Base-by-base conservation (phyloP, 1,140 invertebrate genomes). In the Cardiocondyla obscurior region DNA sequence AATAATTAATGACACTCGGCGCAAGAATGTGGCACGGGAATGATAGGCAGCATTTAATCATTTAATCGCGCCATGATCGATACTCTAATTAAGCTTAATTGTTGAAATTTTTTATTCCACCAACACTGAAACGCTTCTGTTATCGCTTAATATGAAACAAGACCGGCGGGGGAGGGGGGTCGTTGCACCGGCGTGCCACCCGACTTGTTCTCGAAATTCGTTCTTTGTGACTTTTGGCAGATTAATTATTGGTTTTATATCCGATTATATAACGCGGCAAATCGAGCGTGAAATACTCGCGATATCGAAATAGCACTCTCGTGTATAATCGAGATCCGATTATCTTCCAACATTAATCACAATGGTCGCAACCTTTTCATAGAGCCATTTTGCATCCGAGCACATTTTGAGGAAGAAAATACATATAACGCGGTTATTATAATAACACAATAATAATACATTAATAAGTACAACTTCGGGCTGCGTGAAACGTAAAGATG, bases 211-310 rank as follows among this genome's bases (percentile, higher is more conserved):
- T 65, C 74, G 74, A 67, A 67, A 79, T 16, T 67, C 25, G 49
- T 79, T 69, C 46, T 79, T 53, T 69, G 74, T 79, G 62, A 67
- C 62, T 79, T 79, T 69, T 55, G 62, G 46, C 62, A 25, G 36
- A 69, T 79, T 79, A 79, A 79, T 79, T 77, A 67, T 77, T 42
- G 74, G 22, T 79, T 69, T 69, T 69, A 79, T 79, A 79, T 67
- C 74, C 74, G 74, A 79, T 79, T 69, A 73, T 73, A 53, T 19
- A 67, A 36, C 22, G 16, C 3, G 1, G 4, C 64, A 53, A 79
- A 79, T 55, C 46, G 46, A 42, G 33, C 60, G 33, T 67, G 33
- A 69, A 79, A 39, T 39, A 36, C 12, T 46, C 16, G 2, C 42
- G 44, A 39, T 77, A 77, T 39, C 73, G 22, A 67, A 67, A 42